These are phyloP conservation scores for Drosophila willistoni DNA, from an alignment of 1,140 invertebrate species.

Conservation along the genomic window DNA sequence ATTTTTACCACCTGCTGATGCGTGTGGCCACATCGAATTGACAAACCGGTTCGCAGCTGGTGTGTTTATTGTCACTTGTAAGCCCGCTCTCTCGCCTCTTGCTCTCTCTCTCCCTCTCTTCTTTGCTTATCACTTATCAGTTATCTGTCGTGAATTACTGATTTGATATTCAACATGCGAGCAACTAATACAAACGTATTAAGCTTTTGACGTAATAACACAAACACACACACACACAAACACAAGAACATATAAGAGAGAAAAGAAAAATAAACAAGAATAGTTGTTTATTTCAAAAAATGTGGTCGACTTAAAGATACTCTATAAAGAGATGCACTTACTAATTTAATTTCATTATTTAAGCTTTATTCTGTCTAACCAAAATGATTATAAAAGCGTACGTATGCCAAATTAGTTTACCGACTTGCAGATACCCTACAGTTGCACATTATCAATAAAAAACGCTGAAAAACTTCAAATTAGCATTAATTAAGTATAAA, in stretches of 20 bases:
- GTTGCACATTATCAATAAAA: too few species aligned
- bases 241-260: not conserved
- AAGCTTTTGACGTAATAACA: constrained; percentile 20
- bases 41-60: constrained; percentile 6
- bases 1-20: constrained; percentile 1
- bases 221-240: constrained; percentile 20
- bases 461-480: too few species aligned
- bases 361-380: too few species aligned
- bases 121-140: constrained; percentile 35
- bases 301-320: too few species aligned
- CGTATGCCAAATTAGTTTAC: too few species aligned
- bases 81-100: not conserved
- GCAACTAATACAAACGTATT: not conserved
- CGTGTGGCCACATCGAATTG: not conserved
- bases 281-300: too few species aligned
- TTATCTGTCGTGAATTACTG: constrained; percentile 3
- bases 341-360: too few species aligned
- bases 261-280: constrained; percentile 18
- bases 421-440: too few species aligned
- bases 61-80: constrained; percentile 1
- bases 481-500: too few species aligned
- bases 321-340: too few species aligned
- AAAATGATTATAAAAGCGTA: too few species aligned
- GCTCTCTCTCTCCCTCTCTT: not conserved
- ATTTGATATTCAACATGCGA: constrained; percentile 41